Evolutionary conservation across 2,888 invertebrate genomes (phyloP), one percentile per base, ranked within the genome.

Genomic region (Melinaea menophilus): DNA sequence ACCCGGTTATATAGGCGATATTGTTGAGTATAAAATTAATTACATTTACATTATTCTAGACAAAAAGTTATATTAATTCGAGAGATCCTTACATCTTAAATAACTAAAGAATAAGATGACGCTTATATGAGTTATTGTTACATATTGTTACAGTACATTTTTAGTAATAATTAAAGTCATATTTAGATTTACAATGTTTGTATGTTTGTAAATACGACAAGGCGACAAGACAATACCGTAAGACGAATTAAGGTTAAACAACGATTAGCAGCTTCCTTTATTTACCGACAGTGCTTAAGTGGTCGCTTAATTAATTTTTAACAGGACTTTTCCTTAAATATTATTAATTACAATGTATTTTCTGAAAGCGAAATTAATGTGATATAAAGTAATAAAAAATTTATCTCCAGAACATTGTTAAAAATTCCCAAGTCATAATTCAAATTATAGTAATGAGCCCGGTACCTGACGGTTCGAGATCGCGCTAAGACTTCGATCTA

Each of bases 401-500:
- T 82, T 82, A 82, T 74, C 79, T 73, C 78, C 73, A 77, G 80
- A 77, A 73, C 72, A 83, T 80, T 82, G 79, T 84, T 83, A 79
- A 85, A 86, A 87, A 85, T 80, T 78, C 79, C 82, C 82, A 77
- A 86, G 85, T 86, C 88, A 90, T 90, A 89, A 86, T 88, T 90
- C 88, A 89, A 86, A 88, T 85, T 84, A 85, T 87, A 88, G 88
- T 89, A 89, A 90, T 90, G 89, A 89, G 87, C 87, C 81, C 79
- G 82, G 88, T 90, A 88, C 89, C 90, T 90, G 90, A 90, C 87
- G 87, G 84, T 86, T 86, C 76, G 87, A 89, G 89, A 89, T 90
- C 90, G 89, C 90, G 88, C 88, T 90, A 90, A 89, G 90, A 88
- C 89, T 88, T 86, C 89, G 88, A 90, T 90, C 90, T 90, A 88